These are phyloP conservation scores for Fringilla coelebs DNA, from an alignment of 2,797 vertebrate species.

Conservation along the genomic window DNA sequence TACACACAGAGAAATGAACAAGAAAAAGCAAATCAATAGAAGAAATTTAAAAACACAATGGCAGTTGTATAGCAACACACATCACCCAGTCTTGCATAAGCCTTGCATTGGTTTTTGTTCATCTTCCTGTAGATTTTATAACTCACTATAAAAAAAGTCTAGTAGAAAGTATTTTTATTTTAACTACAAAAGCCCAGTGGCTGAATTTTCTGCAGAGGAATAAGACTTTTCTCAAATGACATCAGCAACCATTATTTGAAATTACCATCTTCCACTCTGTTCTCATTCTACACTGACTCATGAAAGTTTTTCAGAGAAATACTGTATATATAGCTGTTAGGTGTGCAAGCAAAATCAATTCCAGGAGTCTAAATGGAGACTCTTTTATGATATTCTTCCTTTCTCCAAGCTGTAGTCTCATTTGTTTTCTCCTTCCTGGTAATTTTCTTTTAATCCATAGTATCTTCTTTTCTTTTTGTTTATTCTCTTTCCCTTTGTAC, in stretches of 20 bases:
- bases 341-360: background rate
- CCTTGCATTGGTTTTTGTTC: background rate
- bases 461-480: background rate
- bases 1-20: background rate
- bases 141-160: background rate
- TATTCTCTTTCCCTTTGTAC: background rate
- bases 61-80: background rate
- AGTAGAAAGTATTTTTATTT: constrained; percentile 7
- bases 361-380: background rate
- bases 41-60: constrained; percentile 19
- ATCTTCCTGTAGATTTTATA: background rate
- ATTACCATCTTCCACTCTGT: background rate
- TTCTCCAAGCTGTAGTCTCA: background rate
- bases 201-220: background rate
- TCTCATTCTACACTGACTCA: background rate
- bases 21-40: constrained; percentile 2
- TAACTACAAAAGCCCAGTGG: background rate
- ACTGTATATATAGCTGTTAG: background rate
- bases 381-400: background rate
- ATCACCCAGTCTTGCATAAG: background rate
- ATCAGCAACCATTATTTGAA: background rate
- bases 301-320: background rate
- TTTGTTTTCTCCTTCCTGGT: background rate
- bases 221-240: background rate
- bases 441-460: background rate